phyloP scores from a whole-genome alignment of 37 sponge, comb jelly and placozoan genomes.

The Hormiphora californensis region DNA sequence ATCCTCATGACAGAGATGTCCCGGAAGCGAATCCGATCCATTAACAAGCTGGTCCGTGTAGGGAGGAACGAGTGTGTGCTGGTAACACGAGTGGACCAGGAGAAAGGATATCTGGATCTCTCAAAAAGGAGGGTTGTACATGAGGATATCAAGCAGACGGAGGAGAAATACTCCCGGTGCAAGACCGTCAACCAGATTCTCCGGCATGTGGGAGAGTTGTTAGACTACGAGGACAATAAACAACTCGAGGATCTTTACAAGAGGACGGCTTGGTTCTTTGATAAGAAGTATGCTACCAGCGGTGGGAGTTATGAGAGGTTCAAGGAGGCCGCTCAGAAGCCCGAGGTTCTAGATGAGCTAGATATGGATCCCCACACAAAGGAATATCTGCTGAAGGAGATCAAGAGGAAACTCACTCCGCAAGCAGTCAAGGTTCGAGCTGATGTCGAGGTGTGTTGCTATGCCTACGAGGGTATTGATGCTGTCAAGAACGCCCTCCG shows the following conservation, averaged over 20 bases:
- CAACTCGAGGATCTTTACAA: conserved; percentile 85
- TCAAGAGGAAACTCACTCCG: conserved; percentile 83
- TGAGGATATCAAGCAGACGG: conserved; percentile 89
- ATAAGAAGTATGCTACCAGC: conserved; percentile 67
- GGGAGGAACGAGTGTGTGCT: conserved; percentile 97
- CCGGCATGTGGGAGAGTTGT: conserved; percentile 75
- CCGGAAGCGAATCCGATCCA: conserved; percentile 85
- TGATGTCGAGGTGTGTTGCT: conserved; percentile 89
- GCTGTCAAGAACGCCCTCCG: conserved; percentile 84
- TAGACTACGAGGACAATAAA: conserved; percentile 76
- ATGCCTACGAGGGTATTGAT: conserved; percentile 96
- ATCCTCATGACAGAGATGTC: conserved; percentile 95
- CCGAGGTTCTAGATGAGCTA: conserved; percentile 53
- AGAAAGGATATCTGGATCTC: conserved; percentile 95
- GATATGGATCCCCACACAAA: conserved; percentile 60
- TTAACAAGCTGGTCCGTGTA: conserved; percentile 90
- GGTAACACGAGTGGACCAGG: conserved; percentile 93
- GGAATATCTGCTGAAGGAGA: conserved; percentile 68
- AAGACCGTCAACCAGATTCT: conserved; percentile 93
- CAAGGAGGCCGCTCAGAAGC: conserved; percentile 77
- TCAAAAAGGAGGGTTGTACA: conserved; percentile 93
- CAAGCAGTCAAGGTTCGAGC: conserved; percentile 95
- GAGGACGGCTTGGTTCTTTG: conserved; percentile 87
- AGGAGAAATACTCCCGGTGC: conserved; percentile 88
- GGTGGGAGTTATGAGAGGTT: conserved; percentile 84